Conservation (phyloP, 1,140 invertebrate genomes). For the Lethrus apterus region DNA sequence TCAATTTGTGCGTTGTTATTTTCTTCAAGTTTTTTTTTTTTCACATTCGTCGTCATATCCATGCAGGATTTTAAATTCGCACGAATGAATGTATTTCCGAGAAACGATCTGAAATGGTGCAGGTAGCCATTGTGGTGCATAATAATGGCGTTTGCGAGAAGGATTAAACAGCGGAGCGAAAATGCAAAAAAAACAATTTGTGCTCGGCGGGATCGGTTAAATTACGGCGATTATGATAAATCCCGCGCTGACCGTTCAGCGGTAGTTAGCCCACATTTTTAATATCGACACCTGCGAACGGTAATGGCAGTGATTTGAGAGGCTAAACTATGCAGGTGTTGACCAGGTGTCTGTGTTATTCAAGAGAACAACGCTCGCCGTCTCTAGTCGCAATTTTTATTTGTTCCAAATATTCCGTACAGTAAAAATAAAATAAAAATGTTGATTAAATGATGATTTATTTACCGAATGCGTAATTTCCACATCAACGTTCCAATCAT, state of each 20-base stretch:
- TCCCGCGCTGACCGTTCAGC: constrained; percentile 1
- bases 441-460: no score
- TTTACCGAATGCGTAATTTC: no score
- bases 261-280: constrained; percentile 11
- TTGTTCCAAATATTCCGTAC: no score
- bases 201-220: not conserved
- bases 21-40: no score
- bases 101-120: not conserved
- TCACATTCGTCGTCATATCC: not conserved
- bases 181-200: not conserved
- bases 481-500: no score
- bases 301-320: constrained; percentile 10
- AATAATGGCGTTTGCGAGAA: not conserved
- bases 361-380: no score
- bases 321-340: constrained; percentile 9
- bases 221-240: constrained; percentile 5
- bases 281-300: constrained; percentile 10
- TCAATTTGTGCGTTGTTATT: no score
- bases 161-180: not conserved
- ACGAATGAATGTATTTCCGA: not conserved
- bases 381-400: no score
- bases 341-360: constrained; percentile 8
- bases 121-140: not conserved
- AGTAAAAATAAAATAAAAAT: no score
- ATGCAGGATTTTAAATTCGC: not conserved